A percentile compares a stretch with the other conserved stretches of the same genome.
These are phyloP conservation scores for Scaptomyza flava DNA, from an alignment of 2,888 invertebrate genomes.

Conservation along the genomic window DNA sequence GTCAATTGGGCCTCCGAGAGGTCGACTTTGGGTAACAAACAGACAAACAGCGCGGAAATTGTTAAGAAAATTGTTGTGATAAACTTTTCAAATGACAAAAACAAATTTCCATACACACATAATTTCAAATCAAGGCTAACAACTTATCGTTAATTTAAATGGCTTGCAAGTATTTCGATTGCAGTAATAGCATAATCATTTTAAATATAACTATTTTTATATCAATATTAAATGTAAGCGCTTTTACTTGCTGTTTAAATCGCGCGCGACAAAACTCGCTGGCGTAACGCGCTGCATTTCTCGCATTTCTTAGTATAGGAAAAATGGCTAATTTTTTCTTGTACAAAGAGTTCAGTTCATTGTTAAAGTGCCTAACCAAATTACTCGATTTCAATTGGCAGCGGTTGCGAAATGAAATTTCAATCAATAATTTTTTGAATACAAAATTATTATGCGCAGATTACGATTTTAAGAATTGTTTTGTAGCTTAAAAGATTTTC, in stretches of 20 bases:
- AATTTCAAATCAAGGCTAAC: constrained; percentile 34
- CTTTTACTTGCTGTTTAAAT: constrained; percentile 37
- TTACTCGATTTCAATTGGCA: constrained; percentile 33
- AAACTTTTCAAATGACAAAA: constrained; percentile 67
- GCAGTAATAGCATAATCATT: constrained; percentile 45
- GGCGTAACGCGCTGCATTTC: constrained; percentile 28
- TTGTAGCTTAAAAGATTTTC: constrained; percentile 13
- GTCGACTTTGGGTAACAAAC: constrained; percentile 64
- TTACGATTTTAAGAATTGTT: constrained; percentile 7
- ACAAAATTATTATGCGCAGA: constrained; percentile 6
- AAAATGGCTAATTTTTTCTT: constrained; percentile 4
- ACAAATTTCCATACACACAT: constrained; percentile 51
- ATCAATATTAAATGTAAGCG: constrained; percentile 32
- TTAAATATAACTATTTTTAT: constrained; percentile 45
- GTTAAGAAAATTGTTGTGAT: constrained; percentile 62
- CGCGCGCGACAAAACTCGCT: constrained; percentile 39
- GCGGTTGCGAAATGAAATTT: constrained; percentile 20
- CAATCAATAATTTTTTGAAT: constrained; percentile 8
- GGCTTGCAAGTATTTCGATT: constrained; percentile 58
- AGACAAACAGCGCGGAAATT: constrained; percentile 27
- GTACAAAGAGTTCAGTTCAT: constrained; percentile 32
- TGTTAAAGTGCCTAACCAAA: constrained; percentile 52
- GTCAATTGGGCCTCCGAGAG: constrained; percentile 79
- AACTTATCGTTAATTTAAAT: constrained; percentile 27
- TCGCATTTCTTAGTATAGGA: constrained; percentile 40